Evolutionary conservation across 2,113 vertebrate species (phyloP).

Genomic region (Paralichthys olivaceus): DNA sequence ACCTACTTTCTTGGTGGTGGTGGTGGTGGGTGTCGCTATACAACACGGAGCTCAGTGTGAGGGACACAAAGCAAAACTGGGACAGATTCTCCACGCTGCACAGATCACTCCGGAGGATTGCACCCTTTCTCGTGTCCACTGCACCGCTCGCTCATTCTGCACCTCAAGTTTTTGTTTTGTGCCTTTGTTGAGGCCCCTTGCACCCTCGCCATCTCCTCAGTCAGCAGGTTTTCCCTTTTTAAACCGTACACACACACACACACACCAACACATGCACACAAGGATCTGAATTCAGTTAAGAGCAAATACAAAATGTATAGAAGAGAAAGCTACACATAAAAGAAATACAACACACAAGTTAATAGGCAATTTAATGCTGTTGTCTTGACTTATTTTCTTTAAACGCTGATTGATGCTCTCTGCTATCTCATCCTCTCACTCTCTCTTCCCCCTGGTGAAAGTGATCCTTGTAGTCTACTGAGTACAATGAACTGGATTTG

Average conservation of each 20-base stretch:
- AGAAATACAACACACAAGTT: not conserved
- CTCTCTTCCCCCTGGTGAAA: constrained; percentile 26
- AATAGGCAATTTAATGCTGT: not conserved
- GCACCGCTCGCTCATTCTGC: constrained; percentile 33
- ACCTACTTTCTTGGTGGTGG: constrained; percentile 73
- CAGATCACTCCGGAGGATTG: constrained; percentile 58
- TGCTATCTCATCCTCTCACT: constrained; percentile 3
- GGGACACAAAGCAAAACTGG: constrained; percentile 72
- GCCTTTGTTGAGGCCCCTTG: constrained; percentile 11
- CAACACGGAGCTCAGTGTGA: constrained; percentile 52
- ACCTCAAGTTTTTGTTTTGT: constrained; percentile 45
- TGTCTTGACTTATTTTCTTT: not conserved
- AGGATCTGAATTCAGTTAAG: not conserved
- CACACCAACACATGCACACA: not conserved
- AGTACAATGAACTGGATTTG: constrained; percentile 27
- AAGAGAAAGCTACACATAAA: not conserved
- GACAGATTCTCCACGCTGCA: constrained; percentile 77
- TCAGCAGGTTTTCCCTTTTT: constrained; percentile 22
- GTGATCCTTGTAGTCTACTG: constrained; percentile 38
- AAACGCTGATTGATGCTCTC: constrained; percentile 1
- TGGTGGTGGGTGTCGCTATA: constrained; percentile 65
- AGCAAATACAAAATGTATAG: not conserved
- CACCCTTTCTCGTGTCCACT: constrained; percentile 41
- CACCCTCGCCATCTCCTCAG: constrained; percentile 22
- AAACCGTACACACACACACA: not conserved